Evolutionary conservation across 2,113 vertebrate genomes (phyloP).

Genomic region (Vombatus ursinus): DNA sequence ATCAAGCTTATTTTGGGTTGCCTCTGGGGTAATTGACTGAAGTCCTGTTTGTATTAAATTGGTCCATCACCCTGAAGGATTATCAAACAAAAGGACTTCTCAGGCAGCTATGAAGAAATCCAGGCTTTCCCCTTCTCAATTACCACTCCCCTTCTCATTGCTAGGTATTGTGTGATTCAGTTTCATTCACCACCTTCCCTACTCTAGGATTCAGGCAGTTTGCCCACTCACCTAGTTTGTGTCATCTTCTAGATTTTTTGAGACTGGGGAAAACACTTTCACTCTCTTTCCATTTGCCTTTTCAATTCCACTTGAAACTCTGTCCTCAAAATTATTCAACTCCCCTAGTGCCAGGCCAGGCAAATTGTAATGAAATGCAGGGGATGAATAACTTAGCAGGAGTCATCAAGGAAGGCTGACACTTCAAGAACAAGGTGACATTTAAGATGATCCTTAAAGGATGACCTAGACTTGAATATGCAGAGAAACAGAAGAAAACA

Average conservation of each 20-base stretch:
- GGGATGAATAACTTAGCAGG: too few species aligned
- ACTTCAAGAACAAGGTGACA: too few species aligned
- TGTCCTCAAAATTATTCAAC: background rate
- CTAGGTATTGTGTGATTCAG: too few species aligned
- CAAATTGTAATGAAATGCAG: background rate
- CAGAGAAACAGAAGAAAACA: too few species aligned
- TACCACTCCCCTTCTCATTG: background rate
- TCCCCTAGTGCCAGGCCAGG: background rate
- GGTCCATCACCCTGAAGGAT: background rate
- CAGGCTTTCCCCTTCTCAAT: background rate
- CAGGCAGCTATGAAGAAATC: background rate
- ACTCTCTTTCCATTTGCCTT: background rate
- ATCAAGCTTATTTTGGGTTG: background rate
- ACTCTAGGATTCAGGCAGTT: background rate
- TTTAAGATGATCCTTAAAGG: too few species aligned
- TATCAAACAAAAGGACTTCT: background rate
- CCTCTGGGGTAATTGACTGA: background rate
- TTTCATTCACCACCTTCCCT: background rate
- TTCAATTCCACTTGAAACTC: background rate
- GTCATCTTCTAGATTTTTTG: background rate
- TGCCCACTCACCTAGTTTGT: background rate
- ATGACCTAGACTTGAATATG: too few species aligned
- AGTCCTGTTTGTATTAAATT: background rate
- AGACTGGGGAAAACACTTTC: background rate
- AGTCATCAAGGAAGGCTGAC: too few species aligned